Base-by-base conservation (phyloP, 2,113 vertebrate genomes). In the Gasterosteus nipponicus region DNA sequence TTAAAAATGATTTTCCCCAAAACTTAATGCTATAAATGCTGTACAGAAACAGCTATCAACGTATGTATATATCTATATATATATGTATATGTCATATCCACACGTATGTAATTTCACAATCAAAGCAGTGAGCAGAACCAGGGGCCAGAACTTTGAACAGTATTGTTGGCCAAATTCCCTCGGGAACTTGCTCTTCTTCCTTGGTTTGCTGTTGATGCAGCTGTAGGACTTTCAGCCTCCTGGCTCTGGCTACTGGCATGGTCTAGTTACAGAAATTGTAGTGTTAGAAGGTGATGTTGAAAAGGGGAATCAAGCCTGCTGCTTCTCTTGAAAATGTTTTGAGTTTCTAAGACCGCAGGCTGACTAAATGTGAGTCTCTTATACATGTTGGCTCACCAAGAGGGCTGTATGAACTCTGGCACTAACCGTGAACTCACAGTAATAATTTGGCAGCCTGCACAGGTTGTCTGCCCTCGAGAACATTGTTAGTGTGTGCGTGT, bases 401-500 rank as follows among this genome's bases (percentile, higher is more conserved):
- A 89, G 82, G 87, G 81, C 73, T 56, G 59, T 9, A 57, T 91
- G 84, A 91, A 92, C 89, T 89, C 87, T 91, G 84, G 82, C 78
- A 62, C 71, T 77, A 80, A 85, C 89, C 82, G 88, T 66, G 79
- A 87, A 81, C 82, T 92, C 82, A 57, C 77, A 91, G 79, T 85
- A 90, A 90, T 87, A 80, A 89, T 72, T 75, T 93, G 81, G 89
- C 86, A 90, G 47, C 26, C 71, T 86, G 90, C 88, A 92, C 67
- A 79, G 81, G 78, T 83, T 83, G 51, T 67, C 86, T 89, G 79
- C 78, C 83, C 84, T 65, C 68, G 73, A 80, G 87, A 83, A 73
- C 70, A 62, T 54, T 78, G 71, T 68, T 1, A 41, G 56, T 35
- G 22, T 56, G 9, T 57, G 26, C 35, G 35, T 60, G 53, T 54